These are phyloP conservation scores for Pseudonaja textilis DNA, from an alignment of 2,113 vertebrate genomes.

Conservation along the genomic window DNA sequence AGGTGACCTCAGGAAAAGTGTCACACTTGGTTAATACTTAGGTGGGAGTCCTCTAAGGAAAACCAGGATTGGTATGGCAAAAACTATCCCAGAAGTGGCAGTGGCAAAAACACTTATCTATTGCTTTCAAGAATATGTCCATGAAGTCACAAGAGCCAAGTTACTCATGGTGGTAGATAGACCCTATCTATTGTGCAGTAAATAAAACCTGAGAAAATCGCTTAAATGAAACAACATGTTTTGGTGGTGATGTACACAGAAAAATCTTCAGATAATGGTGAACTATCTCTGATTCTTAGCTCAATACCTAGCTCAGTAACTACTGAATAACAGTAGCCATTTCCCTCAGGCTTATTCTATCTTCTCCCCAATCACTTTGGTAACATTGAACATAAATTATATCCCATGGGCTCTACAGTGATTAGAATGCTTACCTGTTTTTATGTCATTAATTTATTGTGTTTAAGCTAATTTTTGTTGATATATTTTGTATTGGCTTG, in stretches of 20 bases:
- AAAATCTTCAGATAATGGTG: background rate
- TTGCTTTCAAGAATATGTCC: background rate
- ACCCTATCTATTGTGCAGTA: background rate
- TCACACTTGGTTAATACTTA: background rate
- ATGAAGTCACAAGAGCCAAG: background rate
- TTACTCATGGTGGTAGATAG: background rate
- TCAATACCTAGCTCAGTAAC: background rate
- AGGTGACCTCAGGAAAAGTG: background rate
- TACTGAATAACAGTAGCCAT: background rate
- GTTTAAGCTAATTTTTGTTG: background rate
- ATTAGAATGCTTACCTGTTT: background rate
- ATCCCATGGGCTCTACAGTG: background rate
- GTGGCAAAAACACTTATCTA: background rate
- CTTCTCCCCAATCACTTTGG: background rate
- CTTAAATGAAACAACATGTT: background rate
- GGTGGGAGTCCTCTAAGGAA: background rate
- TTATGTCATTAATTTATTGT: background rate
- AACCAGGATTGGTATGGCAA: background rate
- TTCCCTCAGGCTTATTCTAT: background rate
- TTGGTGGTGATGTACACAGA: background rate
- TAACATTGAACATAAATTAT: background rate
- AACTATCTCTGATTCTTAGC: background rate
- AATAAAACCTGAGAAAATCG: background rate
- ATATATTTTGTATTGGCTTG: background rate
- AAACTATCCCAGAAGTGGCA: background rate